phyloP scores from a whole-genome alignment of 2,888 invertebrate genomes.

The Folsomia manolachei region DNA sequence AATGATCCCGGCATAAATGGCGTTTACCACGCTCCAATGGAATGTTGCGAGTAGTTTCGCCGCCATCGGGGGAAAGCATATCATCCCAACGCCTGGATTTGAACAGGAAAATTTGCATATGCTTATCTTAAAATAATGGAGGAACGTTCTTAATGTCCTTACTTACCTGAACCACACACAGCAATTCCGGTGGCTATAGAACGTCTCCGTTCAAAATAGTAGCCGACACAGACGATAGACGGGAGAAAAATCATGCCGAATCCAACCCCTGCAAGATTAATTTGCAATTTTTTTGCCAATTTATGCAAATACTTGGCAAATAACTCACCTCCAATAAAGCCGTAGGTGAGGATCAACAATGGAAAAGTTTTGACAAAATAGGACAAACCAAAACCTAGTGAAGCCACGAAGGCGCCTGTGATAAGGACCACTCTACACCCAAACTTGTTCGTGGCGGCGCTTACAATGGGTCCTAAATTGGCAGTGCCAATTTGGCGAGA shows the following conservation, averaged over 20 bases:
- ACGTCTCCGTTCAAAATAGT: conserved; percentile 5
- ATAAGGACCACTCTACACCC: not conserved
- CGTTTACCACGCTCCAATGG: not conserved
- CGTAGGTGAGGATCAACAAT: conserved; percentile 88
- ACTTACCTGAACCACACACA: conserved; percentile 3
- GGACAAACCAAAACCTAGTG: conserved; percentile 77
- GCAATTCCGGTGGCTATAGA: not conserved
- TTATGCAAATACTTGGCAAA: not conserved
- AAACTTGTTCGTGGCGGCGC: not conserved
- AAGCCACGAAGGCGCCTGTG: not conserved
- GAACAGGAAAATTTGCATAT: not conserved
- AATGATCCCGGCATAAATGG: not conserved
- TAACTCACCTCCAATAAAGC: conserved; percentile 80
- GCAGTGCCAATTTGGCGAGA: not conserved
- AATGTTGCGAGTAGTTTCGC: not conserved
- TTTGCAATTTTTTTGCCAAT: not conserved
- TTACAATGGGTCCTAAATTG: not conserved
- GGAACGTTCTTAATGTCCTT: not conserved
- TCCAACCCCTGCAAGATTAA: not conserved
- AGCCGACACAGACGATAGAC: not conserved
- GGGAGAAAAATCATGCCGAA: not conserved
- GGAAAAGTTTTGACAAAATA: conserved; percentile 80
- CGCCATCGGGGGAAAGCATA: not conserved
- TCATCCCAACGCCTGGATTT: not conserved
- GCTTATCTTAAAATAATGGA: not conserved